Conservation (phyloP, 1,140 invertebrate genomes). For the Hydropsyche tenuis region DNA sequence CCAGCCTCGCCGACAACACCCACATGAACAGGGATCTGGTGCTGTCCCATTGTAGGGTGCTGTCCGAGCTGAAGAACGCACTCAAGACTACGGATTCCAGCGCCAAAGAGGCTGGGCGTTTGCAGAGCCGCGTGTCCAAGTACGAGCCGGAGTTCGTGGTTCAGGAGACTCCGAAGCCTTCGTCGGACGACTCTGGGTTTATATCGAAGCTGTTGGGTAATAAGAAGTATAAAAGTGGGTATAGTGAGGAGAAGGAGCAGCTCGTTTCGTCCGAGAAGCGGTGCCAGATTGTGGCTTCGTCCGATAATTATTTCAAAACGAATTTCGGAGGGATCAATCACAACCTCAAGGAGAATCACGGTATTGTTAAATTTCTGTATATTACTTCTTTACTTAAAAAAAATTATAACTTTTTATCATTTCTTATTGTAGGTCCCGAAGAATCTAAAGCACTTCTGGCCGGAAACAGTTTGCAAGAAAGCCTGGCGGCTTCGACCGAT, state of each 20-base stretch:
- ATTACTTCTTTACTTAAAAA: too few species aligned
- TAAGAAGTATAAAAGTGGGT: constrained; percentile 51
- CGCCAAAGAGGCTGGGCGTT: constrained; percentile 47
- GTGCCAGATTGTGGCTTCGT: constrained; percentile 58
- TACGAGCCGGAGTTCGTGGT: background rate
- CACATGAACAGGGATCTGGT: constrained; percentile 56
- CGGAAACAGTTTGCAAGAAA: constrained; percentile 50
- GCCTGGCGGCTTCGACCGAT: constrained; percentile 50
- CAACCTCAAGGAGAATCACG: constrained; percentile 36
- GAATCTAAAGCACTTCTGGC: constrained; percentile 59
- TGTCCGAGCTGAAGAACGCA: constrained; percentile 60
- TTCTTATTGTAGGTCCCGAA: constrained; percentile 56
- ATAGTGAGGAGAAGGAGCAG: constrained; percentile 58
- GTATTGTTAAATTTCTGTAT: too few species aligned
- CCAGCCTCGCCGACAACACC: constrained; percentile 47
- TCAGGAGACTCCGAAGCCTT: background rate
- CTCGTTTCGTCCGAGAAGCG: constrained; percentile 53
- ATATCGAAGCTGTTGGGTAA: constrained; percentile 61
- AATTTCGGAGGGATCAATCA: constrained; percentile 52
- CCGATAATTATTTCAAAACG: constrained; percentile 60
- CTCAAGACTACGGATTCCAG: constrained; percentile 59
- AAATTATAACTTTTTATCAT: constrained; percentile 6
- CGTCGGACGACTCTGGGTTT: constrained; percentile 50
- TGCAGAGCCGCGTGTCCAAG: background rate
- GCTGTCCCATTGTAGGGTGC: constrained; percentile 60